phyloP scores from a whole-genome alignment of 2,113 vertebrate species.

The Mobula hypostoma region DNA sequence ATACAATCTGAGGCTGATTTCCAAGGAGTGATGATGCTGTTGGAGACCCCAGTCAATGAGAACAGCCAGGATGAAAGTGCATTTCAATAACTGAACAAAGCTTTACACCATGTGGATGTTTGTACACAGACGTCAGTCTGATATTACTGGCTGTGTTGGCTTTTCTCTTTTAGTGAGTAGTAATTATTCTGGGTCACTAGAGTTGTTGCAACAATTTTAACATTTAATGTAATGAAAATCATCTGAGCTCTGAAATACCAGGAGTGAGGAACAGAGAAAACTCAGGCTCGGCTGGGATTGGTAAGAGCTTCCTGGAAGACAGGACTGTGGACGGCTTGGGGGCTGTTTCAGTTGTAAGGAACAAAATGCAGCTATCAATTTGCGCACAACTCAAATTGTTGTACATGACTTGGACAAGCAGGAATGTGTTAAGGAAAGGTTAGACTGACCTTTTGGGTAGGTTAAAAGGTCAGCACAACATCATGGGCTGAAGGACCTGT shows the following conservation, averaged over 20 bases:
- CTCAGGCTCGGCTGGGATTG: no score
- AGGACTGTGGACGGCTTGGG: no score
- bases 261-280: background rate
- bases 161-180: background rate
- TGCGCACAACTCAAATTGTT: no score
- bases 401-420: no score
- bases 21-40: background rate
- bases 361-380: no score
- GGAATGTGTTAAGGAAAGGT: no score
- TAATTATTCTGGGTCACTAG: background rate
- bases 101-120: background rate
- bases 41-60: background rate
- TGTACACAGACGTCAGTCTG: background rate
- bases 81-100: background rate
- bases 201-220: background rate
- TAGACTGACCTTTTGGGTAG: no score
- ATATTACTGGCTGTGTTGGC: background rate
- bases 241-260: background rate
- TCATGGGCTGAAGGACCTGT: no score
- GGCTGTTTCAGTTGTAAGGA: no score
- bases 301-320: no score
- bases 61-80: background rate
- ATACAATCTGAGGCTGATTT: background rate
- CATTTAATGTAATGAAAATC: background rate
- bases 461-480: no score